Percentiles rank a stretch among this genome's conserved stretches.
Evolutionary conservation across 2,888 invertebrate genomes (phyloP).

Genomic region (Aleiodes alternator): DNA sequence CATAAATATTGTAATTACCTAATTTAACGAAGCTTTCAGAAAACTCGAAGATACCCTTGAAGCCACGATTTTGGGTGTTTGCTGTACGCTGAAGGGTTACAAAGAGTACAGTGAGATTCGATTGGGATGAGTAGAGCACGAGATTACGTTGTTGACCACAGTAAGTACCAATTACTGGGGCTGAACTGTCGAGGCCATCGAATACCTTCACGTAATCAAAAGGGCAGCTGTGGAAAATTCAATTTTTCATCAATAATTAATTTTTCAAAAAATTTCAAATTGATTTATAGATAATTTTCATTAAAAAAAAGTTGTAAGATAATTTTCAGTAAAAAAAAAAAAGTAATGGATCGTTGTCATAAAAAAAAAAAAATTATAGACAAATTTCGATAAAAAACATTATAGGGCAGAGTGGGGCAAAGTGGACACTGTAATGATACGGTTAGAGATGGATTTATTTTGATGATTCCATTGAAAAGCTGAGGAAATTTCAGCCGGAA

Average conservation of each 20-base stretch:
- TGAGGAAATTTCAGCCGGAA: too few species aligned
- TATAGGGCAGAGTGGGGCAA: too few species aligned
- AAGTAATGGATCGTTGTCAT: too few species aligned
- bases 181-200: constrained; percentile 93
- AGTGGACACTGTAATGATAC: too few species aligned
- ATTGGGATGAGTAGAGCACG: constrained; percentile 95
- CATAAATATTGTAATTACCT: constrained; percentile 81
- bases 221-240: constrained; percentile 88
- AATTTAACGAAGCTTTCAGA: constrained; percentile 98
- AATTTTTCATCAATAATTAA: constrained; percentile 34
- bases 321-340: neutral
- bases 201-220: constrained; percentile 98
- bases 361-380: too few species aligned
- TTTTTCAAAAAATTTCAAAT: neutral
- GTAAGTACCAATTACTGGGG: constrained; percentile 95
- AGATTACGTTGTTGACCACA: constrained; percentile 98
- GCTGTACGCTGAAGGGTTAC: constrained; percentile 93
- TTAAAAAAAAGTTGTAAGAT: neutral
- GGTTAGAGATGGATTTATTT: too few species aligned
- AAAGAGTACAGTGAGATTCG: constrained; percentile 93
- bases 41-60: constrained; percentile 99
- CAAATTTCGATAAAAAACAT: too few species aligned
- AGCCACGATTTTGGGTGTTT: constrained; percentile 97
- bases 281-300: too few species aligned
- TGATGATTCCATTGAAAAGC: too few species aligned